Conservation (phyloP, 2,113 vertebrate genomes). For the Malurus melanocephalus region DNA sequence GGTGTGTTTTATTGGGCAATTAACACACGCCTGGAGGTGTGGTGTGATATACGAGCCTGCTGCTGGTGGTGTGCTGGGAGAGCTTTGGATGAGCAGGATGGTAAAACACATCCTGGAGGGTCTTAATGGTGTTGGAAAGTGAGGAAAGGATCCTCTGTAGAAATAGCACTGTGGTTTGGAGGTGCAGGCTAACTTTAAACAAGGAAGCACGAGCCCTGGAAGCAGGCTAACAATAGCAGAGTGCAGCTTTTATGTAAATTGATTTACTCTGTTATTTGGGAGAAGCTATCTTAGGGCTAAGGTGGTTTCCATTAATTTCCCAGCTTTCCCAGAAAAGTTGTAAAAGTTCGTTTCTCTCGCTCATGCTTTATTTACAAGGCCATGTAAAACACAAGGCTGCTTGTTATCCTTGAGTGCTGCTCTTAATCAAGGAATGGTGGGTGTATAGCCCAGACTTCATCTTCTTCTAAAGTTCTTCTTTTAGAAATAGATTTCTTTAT, state of each 20-base stretch:
- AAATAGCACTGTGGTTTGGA: conserved; percentile 33
- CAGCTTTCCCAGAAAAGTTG: conserved; percentile 37
- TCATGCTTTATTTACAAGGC: conserved; percentile 27
- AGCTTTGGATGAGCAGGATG: not conserved
- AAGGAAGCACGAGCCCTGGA: conserved; percentile 25
- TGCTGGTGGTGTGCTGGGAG: not conserved
- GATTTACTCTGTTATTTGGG: conserved; percentile 39
- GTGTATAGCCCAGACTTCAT: not conserved
- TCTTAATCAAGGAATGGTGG: not conserved
- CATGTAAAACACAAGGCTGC: not conserved
- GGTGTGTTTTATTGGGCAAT: conserved; percentile 57
- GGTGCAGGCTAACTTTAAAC: conserved; percentile 1
- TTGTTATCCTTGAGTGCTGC: not conserved
- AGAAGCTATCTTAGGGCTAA: conserved; percentile 18
- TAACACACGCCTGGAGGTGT: conserved; percentile 17
- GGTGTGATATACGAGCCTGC: not conserved
- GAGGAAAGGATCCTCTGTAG: conserved; percentile 2
- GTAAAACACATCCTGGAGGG: conserved; percentile 53
- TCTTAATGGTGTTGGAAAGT: conserved; percentile 8
- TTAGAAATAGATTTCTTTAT: not conserved
- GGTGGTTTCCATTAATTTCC: conserved; percentile 36
- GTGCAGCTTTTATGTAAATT: conserved; percentile 1
- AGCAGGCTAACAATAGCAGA: conserved; percentile 44
- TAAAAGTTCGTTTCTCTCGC: conserved; percentile 2
- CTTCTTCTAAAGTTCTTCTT: not conserved